These are phyloP conservation scores for Torymus auratus DNA, from an alignment of 2,888 invertebrate genomes.

Conservation along the genomic window DNA sequence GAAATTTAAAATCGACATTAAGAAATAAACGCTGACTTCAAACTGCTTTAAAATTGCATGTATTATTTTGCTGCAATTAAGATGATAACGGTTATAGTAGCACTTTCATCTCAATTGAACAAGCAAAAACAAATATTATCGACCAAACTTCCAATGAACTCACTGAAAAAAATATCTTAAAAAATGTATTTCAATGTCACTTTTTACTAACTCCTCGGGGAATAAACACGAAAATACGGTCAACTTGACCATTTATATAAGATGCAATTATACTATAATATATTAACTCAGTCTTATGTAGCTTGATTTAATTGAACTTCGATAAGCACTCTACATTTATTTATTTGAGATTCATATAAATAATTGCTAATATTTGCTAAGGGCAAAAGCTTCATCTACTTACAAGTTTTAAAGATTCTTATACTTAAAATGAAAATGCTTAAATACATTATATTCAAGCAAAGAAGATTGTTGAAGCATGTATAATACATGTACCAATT, in stretches of 20 bases:
- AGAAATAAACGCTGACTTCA: neutral
- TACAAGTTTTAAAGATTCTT: too few species aligned
- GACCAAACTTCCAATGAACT: conserved; percentile 52
- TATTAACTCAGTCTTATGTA: neutral
- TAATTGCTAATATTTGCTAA: too few species aligned
- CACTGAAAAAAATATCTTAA: conserved; percentile 41
- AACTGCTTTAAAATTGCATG: conserved; percentile 14
- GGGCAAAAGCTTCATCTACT: too few species aligned
- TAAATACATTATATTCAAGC: too few species aligned
- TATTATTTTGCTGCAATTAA: conserved; percentile 36
- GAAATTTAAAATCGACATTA: neutral
- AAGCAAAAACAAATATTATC: conserved; percentile 51
- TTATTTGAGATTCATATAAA: too few species aligned
- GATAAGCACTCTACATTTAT: too few species aligned
- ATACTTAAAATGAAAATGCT: too few species aligned
- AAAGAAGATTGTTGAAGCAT: too few species aligned
- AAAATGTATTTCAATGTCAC: conserved; percentile 48
- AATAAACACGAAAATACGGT: conserved; percentile 43
- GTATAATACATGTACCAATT: too few species aligned
- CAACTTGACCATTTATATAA: conserved; percentile 5
- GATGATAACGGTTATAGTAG: conserved; percentile 37
- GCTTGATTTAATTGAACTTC: too few species aligned
- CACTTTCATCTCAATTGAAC: conserved; percentile 50
- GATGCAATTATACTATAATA: conserved; percentile 37
- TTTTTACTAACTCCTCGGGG: conserved; percentile 41